A percentile compares a stretch with the other conserved stretches of the same genome.
Conservation (phyloP, 2,113 vertebrate species). For the Sinocyclocheilus grahami region DNA sequence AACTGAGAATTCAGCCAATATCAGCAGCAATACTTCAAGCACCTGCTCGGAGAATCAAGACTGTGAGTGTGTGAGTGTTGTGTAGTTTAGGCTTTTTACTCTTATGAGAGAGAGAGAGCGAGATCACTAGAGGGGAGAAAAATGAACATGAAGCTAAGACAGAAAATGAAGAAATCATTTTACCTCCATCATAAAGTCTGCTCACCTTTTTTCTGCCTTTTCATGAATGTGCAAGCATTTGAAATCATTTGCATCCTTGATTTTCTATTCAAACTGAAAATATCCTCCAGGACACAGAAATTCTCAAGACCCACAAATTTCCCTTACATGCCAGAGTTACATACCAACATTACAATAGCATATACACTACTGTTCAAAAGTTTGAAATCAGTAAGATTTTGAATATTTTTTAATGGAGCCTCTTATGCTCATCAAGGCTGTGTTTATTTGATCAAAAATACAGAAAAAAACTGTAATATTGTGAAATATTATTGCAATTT, state of each 20-base stretch:
- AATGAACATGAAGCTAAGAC: neutral
- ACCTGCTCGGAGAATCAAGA: constrained; percentile 7
- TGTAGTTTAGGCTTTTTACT: neutral
- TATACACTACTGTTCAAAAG: too few relatives aligned
- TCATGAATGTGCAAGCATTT: neutral
- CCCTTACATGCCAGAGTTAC: neutral
- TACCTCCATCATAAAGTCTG: constrained; percentile 7
- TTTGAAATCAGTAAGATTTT: too few relatives aligned
- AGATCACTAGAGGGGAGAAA: neutral
- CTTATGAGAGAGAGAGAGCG: neutral
- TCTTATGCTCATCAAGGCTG: too few relatives aligned
- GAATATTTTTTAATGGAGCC: too few relatives aligned
- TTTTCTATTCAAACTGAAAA: neutral
- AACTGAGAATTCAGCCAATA: neutral
- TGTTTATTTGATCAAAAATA: too few relatives aligned
- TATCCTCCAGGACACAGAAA: neutral
- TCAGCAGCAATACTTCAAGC: constrained; percentile 4
- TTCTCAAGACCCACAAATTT: neutral
- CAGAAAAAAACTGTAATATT: too few relatives aligned
- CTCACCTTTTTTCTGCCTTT: neutral
- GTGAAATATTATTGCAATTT: too few relatives aligned
- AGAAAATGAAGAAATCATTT: neutral
- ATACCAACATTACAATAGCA: neutral
- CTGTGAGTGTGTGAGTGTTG: neutral
- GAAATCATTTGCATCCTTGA: neutral